Evolutionary conservation across 2,888 invertebrate genomes (phyloP), one percentile per base, ranked within the genome.

Genomic region (Therioaphis trifolii): DNA sequence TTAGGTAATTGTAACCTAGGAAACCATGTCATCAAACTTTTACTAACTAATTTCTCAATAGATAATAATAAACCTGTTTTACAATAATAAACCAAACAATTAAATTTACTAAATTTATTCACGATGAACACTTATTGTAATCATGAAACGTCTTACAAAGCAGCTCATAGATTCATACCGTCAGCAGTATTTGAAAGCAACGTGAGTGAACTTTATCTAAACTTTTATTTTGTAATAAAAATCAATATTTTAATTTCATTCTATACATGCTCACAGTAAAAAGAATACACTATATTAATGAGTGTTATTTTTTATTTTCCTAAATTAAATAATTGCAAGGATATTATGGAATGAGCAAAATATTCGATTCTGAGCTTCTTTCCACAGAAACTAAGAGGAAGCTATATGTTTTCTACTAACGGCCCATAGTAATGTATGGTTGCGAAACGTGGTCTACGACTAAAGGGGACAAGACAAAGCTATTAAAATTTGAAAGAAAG

Each of bases 161-260:
- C 61, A 14, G 82, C 52, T 40, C 82, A 82, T 82, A 66, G n/a
- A 63, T 74, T 61, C 9, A 66, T 82, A 63, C 74, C 82, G 4
- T 18, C 35, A 1, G 4, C n/a, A n/a, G n/a, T 12, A n/a, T 74
- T 82, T 15, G 63, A 82, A n/a, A 63, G 72, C n/a, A 82, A 82
- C 40, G 82, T 82, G 63, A 52, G 82, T 49, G 1, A 0, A 55
- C n/a, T 12, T 29, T 15, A 35, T 24, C 24, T 43, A 35, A 4
- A 14, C 21, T 61, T n/a, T n/a, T n/a, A n/a, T n/a, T n/a, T n/a
- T n/a, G n/a, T n/a, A n/a, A n/a, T n/a, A n/a, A n/a, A n/a, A n/a
- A n/a, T n/a, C n/a, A 43, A 43, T 43, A 11, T 43, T 9, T 43
- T 43, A 9, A 43, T 43, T 9, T 43, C 43, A 43, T 9, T 43